Conservation (phyloP, 2,797 vertebrate genomes). For the Chaenodraco wilsoni region DNA sequence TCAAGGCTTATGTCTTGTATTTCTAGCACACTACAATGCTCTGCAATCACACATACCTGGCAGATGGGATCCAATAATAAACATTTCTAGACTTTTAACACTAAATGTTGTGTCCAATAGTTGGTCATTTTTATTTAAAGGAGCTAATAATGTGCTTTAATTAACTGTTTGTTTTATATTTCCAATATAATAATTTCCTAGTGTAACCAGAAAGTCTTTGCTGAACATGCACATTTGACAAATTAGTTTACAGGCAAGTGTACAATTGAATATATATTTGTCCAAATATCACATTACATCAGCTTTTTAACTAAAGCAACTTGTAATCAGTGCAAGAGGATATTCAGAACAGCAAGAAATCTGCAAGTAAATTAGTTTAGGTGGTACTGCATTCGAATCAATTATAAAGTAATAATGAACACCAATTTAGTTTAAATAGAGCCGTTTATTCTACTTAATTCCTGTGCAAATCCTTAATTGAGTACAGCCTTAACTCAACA, state of each 20-base stretch:
- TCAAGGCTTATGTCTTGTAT: slow-evolving; percentile 30
- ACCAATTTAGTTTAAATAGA: background rate
- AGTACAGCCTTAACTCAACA: background rate
- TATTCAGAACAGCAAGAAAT: too few species aligned
- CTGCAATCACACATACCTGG: background rate
- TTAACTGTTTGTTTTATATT: background rate
- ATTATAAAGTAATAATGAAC: background rate
- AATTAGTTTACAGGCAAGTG: too few species aligned
- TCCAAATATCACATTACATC: too few species aligned
- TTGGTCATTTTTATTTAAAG: background rate
- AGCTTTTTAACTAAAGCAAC: too few species aligned
- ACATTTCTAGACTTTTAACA: slow-evolving; percentile 2
- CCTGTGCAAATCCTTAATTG: background rate
- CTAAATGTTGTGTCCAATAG: background rate
- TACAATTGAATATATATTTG: too few species aligned
- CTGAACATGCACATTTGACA: background rate
- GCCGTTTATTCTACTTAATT: background rate
- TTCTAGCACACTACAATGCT: slow-evolving; percentile 5
- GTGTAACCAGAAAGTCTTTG: background rate
- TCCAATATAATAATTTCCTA: background rate
- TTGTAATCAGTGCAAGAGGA: too few species aligned
- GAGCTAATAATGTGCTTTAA: background rate
- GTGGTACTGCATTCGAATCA: too few species aligned
- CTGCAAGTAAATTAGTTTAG: too few species aligned
- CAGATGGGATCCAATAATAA: slow-evolving; percentile 1